Evolutionary conservation across 1,140 invertebrate species (phyloP), one percentile per base, ranked within the genome.

Genomic region (Lithobius niger): DNA sequence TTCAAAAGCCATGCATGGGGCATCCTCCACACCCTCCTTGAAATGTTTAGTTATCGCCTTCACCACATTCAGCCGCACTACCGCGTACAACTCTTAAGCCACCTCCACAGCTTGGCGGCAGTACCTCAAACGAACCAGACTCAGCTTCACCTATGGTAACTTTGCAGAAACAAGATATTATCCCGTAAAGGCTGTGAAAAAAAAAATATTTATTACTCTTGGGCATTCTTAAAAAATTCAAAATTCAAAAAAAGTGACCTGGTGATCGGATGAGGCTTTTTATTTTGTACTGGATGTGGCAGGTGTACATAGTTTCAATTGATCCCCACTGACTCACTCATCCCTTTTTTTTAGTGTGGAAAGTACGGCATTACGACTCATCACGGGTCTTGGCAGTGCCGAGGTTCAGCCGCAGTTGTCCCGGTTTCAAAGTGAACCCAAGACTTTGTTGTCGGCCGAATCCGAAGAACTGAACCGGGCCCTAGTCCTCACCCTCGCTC

Each of bases 61-160:
- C 91, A 96, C 69, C 93, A 97, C 69, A 93, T 95, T 61, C 91
- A 94, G 62, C 88, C 91, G 0, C 89, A 95, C 69, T 97, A 96
- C 67, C 76, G 91, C 50, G 84, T 96, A 0, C 91, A 95, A 65
- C 74, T 97, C 3, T 70, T 97, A 1, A 88, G 86, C 16, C 84
- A 94, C 69, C 77, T 96, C 22, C 74, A 95, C 65, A 88, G 83
- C 28, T 73, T 96, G 25, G 86, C 88, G 6, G 82, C 86, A 6
- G 85, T 91, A 13, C 85, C 88, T 16, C 90, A 94, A 68, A 90
- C 89, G 1, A 95, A 95, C 72, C 90, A 94, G 67, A 93, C 88
- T 22, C 94, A 97, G 67, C 73, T 97, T 3, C 89, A 95, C 74
- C 72, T 95, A 36, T 95, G 92, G 80, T 83, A 71, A 74, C n/a